phyloP scores from a whole-genome alignment of 1,140 invertebrate species.

The Forficula auricularia region DNA sequence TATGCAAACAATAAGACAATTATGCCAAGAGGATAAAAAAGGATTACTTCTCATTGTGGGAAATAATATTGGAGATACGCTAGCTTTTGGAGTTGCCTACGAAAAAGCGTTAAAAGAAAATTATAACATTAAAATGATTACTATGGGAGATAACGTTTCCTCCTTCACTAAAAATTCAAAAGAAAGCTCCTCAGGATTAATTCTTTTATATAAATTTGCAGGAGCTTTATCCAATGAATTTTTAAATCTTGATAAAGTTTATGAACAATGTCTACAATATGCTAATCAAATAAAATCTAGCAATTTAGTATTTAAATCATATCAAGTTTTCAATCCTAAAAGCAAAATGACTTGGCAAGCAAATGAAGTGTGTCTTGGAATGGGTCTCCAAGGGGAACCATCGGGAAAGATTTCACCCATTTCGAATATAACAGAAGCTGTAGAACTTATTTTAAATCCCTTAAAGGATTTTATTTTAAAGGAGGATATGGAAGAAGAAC shows the following conservation, averaged over 20 bases:
- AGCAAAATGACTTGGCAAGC: too few relatives aligned
- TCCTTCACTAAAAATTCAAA: constrained; percentile 19
- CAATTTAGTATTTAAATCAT: too few relatives aligned
- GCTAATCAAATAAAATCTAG: constrained; percentile 14
- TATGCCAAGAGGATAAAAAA: constrained; percentile 20
- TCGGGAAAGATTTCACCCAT: too few relatives aligned
- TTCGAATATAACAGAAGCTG: too few relatives aligned
- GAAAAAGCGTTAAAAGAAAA: constrained; percentile 30
- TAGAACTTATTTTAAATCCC: too few relatives aligned
- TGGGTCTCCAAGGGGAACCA: constrained; percentile 5
- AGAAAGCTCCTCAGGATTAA: constrained; percentile 32
- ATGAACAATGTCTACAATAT: constrained; percentile 18
- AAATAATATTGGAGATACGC: constrained; percentile 44
- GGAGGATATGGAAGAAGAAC: too few relatives aligned
- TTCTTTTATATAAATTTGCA: constrained; percentile 45
- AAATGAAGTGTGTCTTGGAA: neutral
- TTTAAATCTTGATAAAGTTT: constrained; percentile 29
- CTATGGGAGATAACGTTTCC: constrained; percentile 28
- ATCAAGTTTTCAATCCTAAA: too few relatives aligned
- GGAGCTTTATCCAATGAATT: constrained; percentile 45
- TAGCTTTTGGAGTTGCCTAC: constrained; percentile 43
- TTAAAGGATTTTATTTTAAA: too few relatives aligned
- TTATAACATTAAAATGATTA: constrained; percentile 22
- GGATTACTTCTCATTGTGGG: constrained; percentile 39
- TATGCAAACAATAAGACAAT: constrained; percentile 31